Conservation (phyloP, 2,797 vertebrate genomes). For the Siniperca undulata region DNA sequence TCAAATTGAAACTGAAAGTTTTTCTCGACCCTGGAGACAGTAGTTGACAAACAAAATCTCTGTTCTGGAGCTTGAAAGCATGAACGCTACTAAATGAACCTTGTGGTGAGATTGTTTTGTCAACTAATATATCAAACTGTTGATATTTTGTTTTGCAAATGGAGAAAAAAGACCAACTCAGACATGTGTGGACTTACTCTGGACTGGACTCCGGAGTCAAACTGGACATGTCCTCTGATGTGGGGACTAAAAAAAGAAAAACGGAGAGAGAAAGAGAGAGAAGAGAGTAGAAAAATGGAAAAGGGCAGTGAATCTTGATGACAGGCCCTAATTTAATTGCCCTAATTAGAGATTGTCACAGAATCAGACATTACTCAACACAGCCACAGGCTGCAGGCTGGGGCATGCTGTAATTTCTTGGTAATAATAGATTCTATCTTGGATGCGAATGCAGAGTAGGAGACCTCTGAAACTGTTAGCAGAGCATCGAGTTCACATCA, state of each 20-base stretch:
- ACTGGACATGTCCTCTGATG: slow-evolving; percentile 96
- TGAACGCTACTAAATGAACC: neutral
- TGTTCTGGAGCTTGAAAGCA: neutral
- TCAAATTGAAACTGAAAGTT: neutral
- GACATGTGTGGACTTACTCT: slow-evolving; percentile 86
- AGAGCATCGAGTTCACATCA: slow-evolving; percentile 3
- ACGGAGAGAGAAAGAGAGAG: slow-evolving; percentile 5
- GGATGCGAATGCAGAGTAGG: neutral
- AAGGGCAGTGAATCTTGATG: slow-evolving; percentile 45
- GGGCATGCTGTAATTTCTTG: neutral
- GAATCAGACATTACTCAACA: slow-evolving; percentile 38
- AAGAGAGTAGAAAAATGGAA: neutral
- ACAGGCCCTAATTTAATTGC: slow-evolving; percentile 46
- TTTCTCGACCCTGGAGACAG: neutral
- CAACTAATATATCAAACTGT: neutral
- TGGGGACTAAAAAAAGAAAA: slow-evolving; percentile 84
- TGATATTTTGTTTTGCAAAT: neutral
- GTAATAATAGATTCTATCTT: slow-evolving; percentile 33
- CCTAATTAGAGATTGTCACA: slow-evolving; percentile 58
- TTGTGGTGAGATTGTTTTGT: neutral
- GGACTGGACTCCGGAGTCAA: slow-evolving; percentile 95
- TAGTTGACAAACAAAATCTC: neutral
- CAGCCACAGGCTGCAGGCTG: slow-evolving; percentile 32
- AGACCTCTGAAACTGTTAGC: neutral
- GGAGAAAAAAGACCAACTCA: neutral